These are phyloP conservation scores for Micropoecilia bifurca DNA, from an alignment of 2,797 vertebrate species.

Conservation along the genomic window DNA sequence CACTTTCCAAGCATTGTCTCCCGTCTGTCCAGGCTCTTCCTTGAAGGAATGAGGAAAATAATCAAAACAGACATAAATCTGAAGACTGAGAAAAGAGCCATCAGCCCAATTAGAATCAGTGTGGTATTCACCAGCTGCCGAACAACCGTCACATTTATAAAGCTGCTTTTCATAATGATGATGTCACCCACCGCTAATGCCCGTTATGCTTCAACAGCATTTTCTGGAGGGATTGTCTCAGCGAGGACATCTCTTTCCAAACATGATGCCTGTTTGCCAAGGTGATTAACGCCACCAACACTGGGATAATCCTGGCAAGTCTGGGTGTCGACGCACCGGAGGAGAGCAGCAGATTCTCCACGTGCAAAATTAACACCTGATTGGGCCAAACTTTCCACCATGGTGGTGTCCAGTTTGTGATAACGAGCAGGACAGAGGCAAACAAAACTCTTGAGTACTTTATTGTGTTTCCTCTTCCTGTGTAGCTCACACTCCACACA, in stretches of 20 bases:
- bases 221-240: conserved; percentile 52
- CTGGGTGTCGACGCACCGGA: conserved; percentile 29
- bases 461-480: conserved; percentile 12
- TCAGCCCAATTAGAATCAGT: conserved; percentile 26
- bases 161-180: conserved; percentile 48
- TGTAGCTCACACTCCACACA: conserved; percentile 24
- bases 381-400: background rate
- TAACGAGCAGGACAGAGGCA: conserved; percentile 13
- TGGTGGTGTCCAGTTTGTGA: background rate
- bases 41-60: conserved; percentile 12
- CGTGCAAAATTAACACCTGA: background rate
- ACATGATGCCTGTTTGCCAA: conserved; percentile 58
- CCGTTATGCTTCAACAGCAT: conserved; percentile 56
- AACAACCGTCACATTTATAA: conserved; percentile 30
- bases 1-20: background rate
- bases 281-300: conserved; percentile 69
- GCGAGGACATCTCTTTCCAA: conserved; percentile 43
- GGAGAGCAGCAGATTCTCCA: background rate
- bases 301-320: conserved; percentile 50
- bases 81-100: conserved; percentile 16
- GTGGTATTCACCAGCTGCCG: conserved; percentile 36
- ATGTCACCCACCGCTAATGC: conserved; percentile 70
- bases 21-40: background rate
- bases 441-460: conserved; percentile 24
- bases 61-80: conserved; percentile 1